Evolutionary conservation across 1,140 invertebrate genomes (phyloP), one percentile per base, ranked within the genome.

Genomic region (Aphis craccivora): DNA sequence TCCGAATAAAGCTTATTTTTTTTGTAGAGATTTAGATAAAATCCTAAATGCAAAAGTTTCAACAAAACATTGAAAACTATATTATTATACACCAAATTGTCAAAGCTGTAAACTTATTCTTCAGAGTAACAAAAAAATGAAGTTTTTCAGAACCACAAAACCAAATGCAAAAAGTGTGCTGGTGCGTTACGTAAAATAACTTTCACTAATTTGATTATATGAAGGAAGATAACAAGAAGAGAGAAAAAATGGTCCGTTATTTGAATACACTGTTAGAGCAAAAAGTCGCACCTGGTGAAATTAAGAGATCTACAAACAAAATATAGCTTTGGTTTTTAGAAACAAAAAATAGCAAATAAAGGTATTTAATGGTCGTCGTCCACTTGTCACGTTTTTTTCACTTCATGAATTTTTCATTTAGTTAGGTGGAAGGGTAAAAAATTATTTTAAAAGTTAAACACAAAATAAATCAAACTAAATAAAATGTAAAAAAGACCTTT

Each of bases 101-200:
- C 53, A 90, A 90, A 90, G 25, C 88, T 60, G 51, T 90, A 67
- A 90, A 90, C 55, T 90, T 90, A 90, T 67, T 90, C 55, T 67
- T 40, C 7, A 1, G 55, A 67, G 40, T 90, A 30, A n/a, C n/a
- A 51, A 51, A 18, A 43, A 90, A 60, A 67, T 67, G 35, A 43
- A 90, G 89, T 90, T 90, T 90, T 90, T 90, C 25, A 90, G 11
- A 90, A 90, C 89, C 89, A 43, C 89, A 90, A 90, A 60, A 90
- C 55, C 53, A 30, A 90, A 90, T 67, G 37, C 35, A 67, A 60
- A 90, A 90, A 43, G 89, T 90, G 89, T 90, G 67, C 55, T 90
- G 89, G 89, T 43, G 89, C 89, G 89, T 90, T 90, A 90, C 89
- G 89, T 67, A 43, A 67, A 90, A 90, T 90, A 90, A 90, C 89